A percentile compares a stretch with the other conserved stretches of the same genome.
These are phyloP conservation scores for Lasioglossum malachurum DNA, from an alignment of 2,888 invertebrate genomes.

Conservation along the genomic window DNA sequence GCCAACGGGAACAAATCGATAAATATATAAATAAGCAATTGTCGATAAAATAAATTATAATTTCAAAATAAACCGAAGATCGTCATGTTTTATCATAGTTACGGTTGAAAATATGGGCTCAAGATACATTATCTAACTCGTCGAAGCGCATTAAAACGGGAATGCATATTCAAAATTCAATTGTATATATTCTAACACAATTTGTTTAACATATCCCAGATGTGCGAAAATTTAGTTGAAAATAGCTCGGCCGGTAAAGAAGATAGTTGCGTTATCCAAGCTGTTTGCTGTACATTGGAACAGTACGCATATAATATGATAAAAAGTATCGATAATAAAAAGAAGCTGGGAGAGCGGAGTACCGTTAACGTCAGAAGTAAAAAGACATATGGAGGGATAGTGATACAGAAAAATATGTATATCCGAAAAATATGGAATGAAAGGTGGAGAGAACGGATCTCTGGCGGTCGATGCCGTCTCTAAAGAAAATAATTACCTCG, in stretches of 20 bases:
- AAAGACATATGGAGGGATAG: no score
- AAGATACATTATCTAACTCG: background rate
- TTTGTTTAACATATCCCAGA: background rate
- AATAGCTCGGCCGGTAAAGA: conserved; percentile 44
- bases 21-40: background rate
- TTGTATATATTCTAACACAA: background rate
- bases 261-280: conserved; percentile 32
- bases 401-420: background rate
- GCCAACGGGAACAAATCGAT: background rate
- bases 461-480: conserved; percentile 50
- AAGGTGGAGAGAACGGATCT: conserved; percentile 21
- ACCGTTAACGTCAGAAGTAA: background rate
- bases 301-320: conserved; percentile 13
- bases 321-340: conserved; percentile 37
- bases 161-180: background rate
- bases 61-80: background rate
- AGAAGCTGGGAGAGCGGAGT: background rate
- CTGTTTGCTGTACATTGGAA: conserved; percentile 33
- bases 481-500: conserved; percentile 87
- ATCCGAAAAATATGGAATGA: conserved; percentile 14
- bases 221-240: background rate
- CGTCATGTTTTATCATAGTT: conserved; percentile 47
- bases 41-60: conserved; percentile 16
- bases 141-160: background rate
- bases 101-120: conserved; percentile 5